Conservation (phyloP, 2,113 vertebrate genomes). For the chimpanzee (Pan troglodytes) region DNA sequence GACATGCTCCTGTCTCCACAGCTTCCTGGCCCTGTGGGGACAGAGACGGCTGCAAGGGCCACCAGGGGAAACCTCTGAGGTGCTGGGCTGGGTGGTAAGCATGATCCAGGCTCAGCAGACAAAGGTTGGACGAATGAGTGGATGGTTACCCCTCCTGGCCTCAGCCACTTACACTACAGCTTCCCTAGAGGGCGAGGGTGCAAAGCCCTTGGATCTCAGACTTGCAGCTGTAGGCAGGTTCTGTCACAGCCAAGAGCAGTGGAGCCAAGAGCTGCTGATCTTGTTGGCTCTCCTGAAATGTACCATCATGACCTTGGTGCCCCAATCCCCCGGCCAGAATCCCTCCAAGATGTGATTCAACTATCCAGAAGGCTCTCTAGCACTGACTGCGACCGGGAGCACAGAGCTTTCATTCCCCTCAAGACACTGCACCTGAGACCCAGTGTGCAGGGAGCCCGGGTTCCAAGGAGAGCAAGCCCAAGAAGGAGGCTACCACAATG, state of each 20-base stretch:
- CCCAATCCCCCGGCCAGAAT: neutral
- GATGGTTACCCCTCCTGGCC: neutral
- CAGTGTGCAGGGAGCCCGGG: too few species aligned
- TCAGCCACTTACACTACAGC: neutral
- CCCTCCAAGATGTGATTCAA: neutral
- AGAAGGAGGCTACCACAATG: neutral
- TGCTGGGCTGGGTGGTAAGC: neutral
- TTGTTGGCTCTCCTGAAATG: neutral
- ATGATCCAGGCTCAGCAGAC: neutral
- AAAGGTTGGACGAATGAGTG: neutral
- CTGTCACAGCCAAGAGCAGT: neutral
- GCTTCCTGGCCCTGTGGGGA: neutral
- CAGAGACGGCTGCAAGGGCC: too few species aligned
- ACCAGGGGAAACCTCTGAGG: rapidly evolving
- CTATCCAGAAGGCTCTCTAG: neutral
- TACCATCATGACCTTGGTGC: neutral
- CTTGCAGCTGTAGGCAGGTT: neutral
- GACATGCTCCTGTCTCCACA: neutral
- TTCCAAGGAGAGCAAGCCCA: neutral
- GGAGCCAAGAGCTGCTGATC: neutral
- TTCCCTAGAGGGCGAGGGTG: neutral
- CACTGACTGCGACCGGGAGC: neutral
- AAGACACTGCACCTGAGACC: neutral
- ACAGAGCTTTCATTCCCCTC: neutral
- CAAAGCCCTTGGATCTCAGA: neutral